A percentile compares a stretch with the other conserved stretches of the same genome.
Evolutionary conservation across 2,113 vertebrate species (phyloP).

Genomic region (Stictonetta naevosa): DNA sequence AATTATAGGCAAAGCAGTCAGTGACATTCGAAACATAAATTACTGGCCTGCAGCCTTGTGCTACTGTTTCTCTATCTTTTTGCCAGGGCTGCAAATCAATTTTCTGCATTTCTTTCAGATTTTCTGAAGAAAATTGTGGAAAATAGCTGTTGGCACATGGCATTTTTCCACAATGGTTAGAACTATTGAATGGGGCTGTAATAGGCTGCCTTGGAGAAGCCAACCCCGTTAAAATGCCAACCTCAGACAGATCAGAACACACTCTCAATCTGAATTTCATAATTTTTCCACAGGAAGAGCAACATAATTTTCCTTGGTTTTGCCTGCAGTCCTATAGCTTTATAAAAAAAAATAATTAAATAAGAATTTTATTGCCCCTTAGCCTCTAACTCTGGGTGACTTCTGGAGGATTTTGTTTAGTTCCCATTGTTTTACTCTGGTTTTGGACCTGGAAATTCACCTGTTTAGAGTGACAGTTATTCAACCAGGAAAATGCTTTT

Average conservation of each 20-base stretch:
- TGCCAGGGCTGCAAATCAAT: conserved; percentile 82
- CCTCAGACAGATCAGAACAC: conserved; percentile 70
- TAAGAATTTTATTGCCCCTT: not conserved
- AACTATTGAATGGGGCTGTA: conserved; percentile 79
- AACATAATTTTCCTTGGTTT: conserved; percentile 52
- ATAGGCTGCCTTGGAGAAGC: conserved; percentile 70
- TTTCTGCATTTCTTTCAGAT: conserved; percentile 82
- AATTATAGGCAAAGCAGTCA: conserved; percentile 80
- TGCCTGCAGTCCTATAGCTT: not conserved
- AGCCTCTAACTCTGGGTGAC: not conserved
- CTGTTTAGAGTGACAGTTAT: not conserved
- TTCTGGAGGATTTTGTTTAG: not conserved
- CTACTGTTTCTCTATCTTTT: conserved; percentile 78
- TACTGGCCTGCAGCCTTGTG: conserved; percentile 82
- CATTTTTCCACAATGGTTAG: conserved; percentile 83
- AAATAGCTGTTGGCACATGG: conserved; percentile 84
- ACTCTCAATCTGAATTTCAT: conserved; percentile 71
- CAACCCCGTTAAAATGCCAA: conserved; percentile 77
- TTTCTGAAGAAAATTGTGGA: conserved; percentile 82
- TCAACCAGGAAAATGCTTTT: not conserved
- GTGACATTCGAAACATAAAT: conserved; percentile 83
- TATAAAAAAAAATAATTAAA: not conserved
- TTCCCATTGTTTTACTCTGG: not conserved
- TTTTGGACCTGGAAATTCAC: not conserved
- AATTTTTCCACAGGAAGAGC: conserved; percentile 79